Conservation (phyloP, 2,888 invertebrate genomes). For the Andrena chrysosceles region DNA sequence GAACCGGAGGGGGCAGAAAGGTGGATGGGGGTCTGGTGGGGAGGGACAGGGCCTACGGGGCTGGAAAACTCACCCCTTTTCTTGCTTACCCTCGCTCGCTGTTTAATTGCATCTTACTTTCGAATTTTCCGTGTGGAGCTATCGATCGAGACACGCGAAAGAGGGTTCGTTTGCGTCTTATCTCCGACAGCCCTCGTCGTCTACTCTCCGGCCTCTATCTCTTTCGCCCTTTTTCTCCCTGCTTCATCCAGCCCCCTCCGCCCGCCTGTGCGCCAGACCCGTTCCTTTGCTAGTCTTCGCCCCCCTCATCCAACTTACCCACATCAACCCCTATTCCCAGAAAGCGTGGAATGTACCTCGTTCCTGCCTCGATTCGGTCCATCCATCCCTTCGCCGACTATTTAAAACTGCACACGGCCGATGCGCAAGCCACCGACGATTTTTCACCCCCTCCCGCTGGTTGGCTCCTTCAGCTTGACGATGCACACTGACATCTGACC, state of each 20-base stretch:
- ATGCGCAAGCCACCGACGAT: conserved; percentile 57
- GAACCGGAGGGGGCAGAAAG: conserved; percentile 44
- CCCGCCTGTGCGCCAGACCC: conserved; percentile 55
- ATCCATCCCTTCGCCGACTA: conserved; percentile 79
- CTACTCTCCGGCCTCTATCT: conserved; percentile 71
- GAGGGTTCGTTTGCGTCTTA: conserved; percentile 85
- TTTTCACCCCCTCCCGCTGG: neutral
- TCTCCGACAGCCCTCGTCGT: conserved; percentile 82
- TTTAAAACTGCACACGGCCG: conserved; percentile 83
- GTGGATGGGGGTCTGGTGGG: conserved; percentile 35
- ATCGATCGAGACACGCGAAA: conserved; percentile 84
- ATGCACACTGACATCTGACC: neutral
- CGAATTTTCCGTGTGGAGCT: conserved; percentile 85
- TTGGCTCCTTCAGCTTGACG: neutral
- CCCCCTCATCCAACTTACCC: conserved; percentile 71
- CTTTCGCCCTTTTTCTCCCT: conserved; percentile 69
- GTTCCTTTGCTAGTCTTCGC: conserved; percentile 62
- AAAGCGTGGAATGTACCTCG: conserved; percentile 70
- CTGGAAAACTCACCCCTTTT: conserved; percentile 85
- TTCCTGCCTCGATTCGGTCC: conserved; percentile 46
- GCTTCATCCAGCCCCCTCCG: conserved; percentile 23
- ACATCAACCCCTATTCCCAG: conserved; percentile 70
- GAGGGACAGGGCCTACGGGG: conserved; percentile 74
- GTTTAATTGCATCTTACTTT: conserved; percentile 85
- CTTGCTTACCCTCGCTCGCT: conserved; percentile 85